Percentiles rank a stretch among this genome's conserved stretches.
Evolutionary conservation across 2,113 vertebrate genomes (phyloP).

Genomic region (Corythoichthys haematopterus): DNA sequence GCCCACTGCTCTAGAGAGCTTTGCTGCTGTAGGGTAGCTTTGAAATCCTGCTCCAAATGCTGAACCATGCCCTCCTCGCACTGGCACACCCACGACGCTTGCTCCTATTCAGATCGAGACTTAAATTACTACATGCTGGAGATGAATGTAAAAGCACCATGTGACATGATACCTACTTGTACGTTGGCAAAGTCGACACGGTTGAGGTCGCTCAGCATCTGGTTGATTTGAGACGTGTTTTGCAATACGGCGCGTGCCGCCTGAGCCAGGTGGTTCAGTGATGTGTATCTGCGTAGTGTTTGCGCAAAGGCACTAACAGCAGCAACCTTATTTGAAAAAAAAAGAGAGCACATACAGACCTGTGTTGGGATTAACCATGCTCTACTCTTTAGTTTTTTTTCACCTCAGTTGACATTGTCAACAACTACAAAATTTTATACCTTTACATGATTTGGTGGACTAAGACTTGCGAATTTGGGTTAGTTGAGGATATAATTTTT

Average conservation of each 20-base stretch:
- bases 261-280: slow-evolving; percentile 96
- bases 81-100: slow-evolving; percentile 98
- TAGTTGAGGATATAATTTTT: too few relatives aligned
- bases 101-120: slow-evolving; percentile 74
- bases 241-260: slow-evolving; percentile 93
- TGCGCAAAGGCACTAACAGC: slow-evolving; percentile 97
- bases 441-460: too few relatives aligned
- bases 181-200: slow-evolving; percentile 97
- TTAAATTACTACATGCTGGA: neutral
- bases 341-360: neutral
- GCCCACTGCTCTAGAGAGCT: slow-evolving; percentile 99
- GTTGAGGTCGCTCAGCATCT: slow-evolving; percentile 99
- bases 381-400: neutral
- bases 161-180: slow-evolving; percentile 74
- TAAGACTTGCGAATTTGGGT: too few relatives aligned
- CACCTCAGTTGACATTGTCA: neutral
- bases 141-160: neutral
- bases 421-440: neutral
- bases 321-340: slow-evolving; percentile 74
- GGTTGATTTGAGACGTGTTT: slow-evolving; percentile 97
- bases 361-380: neutral
- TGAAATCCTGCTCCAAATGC: slow-evolving; percentile 96
- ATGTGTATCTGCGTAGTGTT: slow-evolving; percentile 93
- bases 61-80: slow-evolving; percentile 94
- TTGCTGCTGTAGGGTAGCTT: slow-evolving; percentile 93